Evolutionary conservation across 2,888 invertebrate genomes (phyloP).

Genomic region (Pristionchus mayeri): DNA sequence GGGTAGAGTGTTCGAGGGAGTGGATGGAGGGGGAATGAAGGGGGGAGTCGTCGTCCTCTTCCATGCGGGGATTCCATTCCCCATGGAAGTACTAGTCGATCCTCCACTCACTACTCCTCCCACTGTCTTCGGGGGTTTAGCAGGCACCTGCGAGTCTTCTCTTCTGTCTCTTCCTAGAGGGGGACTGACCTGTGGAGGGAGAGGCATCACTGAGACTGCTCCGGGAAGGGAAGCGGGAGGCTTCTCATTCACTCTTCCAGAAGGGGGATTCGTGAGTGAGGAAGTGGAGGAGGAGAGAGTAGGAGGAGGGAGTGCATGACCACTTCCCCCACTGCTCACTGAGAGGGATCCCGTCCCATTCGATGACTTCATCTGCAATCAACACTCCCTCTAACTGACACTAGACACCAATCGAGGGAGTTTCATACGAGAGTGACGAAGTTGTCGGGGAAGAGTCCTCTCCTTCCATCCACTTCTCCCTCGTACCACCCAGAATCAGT

Average conservation of each 20-base stretch:
- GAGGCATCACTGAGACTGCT: constrained; percentile 28
- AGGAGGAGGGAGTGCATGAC: neutral
- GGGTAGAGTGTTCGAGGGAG: neutral
- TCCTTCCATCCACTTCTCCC: constrained; percentile 90
- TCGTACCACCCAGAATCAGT: constrained; percentile 93
- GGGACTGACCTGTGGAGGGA: constrained; percentile 40
- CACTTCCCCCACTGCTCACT: no score
- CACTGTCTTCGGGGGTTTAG: constrained; percentile 43
- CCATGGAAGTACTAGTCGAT: neutral
- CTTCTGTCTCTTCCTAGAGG: neutral
- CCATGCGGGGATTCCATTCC: neutral
- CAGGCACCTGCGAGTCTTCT: constrained; percentile 34
- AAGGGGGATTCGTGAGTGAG: neutral
- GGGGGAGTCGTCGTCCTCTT: neutral
- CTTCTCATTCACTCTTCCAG: constrained; percentile 4
- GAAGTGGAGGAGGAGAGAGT: neutral
- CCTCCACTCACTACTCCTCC: neutral
- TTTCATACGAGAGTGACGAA: constrained; percentile 80
- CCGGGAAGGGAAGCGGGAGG: constrained; percentile 46
- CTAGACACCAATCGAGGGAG: no score
- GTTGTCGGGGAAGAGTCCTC: constrained; percentile 97
- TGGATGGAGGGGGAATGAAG: neutral
- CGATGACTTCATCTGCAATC: neutral
- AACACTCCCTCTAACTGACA: neutral
- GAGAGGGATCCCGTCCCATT: neutral